phyloP scores from a whole-genome alignment of 2,113 vertebrate species.

The Apistogramma diplotaenia region DNA sequence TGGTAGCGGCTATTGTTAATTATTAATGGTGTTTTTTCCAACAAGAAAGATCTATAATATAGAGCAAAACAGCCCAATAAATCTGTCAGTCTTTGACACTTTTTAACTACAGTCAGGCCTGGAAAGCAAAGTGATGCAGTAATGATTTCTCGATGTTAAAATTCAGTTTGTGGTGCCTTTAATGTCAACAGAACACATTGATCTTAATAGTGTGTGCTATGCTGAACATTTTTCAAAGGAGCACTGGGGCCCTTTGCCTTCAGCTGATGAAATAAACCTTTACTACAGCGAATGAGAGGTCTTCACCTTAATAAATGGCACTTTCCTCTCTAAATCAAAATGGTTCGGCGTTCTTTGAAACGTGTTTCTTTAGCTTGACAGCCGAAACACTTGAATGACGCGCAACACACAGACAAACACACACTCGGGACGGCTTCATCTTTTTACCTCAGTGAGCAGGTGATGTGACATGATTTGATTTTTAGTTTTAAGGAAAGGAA shows the following conservation, averaged over 20 bases:
- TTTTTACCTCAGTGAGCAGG: background rate
- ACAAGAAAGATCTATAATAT: background rate
- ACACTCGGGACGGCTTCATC: background rate
- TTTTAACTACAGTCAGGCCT: background rate
- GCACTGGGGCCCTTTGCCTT: background rate
- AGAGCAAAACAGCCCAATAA: background rate
- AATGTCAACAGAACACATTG: background rate
- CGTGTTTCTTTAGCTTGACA: background rate
- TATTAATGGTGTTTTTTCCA: background rate
- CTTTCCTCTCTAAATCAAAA: constrained; percentile 43
- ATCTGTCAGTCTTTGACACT: background rate
- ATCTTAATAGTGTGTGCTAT: background rate
- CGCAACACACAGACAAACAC: background rate
- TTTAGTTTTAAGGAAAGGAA: background rate
- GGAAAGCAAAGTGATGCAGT: background rate
- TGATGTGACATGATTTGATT: background rate
- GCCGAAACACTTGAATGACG: background rate
- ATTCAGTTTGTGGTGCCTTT: background rate
- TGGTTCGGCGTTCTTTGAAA: constrained; percentile 5
- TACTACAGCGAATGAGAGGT: background rate
- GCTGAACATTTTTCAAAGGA: background rate
- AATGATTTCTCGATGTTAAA: background rate
- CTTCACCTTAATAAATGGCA: constrained; percentile 25
- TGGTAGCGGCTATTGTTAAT: background rate
- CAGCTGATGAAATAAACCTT: constrained; percentile 16